Evolutionary conservation across 2,797 vertebrate genomes (phyloP).

Genomic region (Takifugu ocellatus): DNA sequence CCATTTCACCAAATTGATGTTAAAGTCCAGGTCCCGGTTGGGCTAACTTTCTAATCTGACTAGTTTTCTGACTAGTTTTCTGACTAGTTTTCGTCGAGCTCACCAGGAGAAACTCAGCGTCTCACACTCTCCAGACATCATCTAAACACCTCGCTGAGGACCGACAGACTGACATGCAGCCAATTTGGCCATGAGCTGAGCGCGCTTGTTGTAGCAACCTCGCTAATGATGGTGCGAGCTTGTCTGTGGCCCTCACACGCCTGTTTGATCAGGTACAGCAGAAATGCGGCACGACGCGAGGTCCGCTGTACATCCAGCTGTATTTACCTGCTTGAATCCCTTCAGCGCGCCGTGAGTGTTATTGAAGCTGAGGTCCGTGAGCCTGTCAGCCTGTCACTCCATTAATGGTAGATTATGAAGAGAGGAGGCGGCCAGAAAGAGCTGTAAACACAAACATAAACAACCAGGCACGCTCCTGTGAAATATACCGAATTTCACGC

Average conservation of each 20-base stretch:
- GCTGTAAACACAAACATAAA: neutral
- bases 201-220: slow-evolving; percentile 49
- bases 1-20: too few relatives aligned
- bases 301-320: slow-evolving; percentile 40
- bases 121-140: slow-evolving; percentile 61
- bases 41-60: slow-evolving; percentile 6
- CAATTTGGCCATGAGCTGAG: slow-evolving; percentile 64
- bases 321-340: slow-evolving; percentile 48
- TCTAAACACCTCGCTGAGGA: slow-evolving; percentile 71
- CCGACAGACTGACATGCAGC: slow-evolving; percentile 68
- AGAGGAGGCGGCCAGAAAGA: slow-evolving; percentile 3
- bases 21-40: neutral
- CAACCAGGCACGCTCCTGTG: slow-evolving; percentile 1
- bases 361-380: slow-evolving; percentile 43
- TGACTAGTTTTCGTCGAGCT: slow-evolving; percentile 18
- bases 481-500: neutral
- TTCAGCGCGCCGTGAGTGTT: slow-evolving; percentile 22
- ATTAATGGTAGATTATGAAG: neutral
- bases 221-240: slow-evolving; percentile 72
- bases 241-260: slow-evolving; percentile 59
- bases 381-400: slow-evolving; percentile 45
- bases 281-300: slow-evolving; percentile 47
- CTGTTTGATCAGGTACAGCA: slow-evolving; percentile 70
- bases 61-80: too few relatives aligned
- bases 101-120: slow-evolving; percentile 61